Conservation (phyloP, 2,888 invertebrate genomes). For the Tiliacea citrago region DNA sequence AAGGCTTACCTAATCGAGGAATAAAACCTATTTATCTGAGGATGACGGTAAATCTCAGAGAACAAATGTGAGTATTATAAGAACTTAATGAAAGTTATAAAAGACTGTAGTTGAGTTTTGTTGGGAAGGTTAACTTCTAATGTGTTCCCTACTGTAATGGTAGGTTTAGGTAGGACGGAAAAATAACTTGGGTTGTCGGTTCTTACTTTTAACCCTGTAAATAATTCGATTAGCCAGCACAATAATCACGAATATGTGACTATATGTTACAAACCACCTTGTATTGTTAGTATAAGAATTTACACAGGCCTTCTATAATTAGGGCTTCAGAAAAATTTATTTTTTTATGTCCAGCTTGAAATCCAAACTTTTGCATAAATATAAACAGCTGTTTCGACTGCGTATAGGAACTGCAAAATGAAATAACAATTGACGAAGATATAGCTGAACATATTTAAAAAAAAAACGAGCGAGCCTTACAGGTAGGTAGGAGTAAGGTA, state of each 20-base stretch:
- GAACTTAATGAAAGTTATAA: background rate
- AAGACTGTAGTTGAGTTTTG: background rate
- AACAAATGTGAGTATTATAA: background rate
- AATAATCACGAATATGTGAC: background rate
- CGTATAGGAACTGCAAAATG: background rate
- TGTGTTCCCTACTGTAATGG: background rate
- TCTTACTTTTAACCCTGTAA: background rate
- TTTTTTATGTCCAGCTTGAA: background rate
- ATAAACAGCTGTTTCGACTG: background rate
- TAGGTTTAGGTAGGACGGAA: background rate
- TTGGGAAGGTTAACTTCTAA: background rate
- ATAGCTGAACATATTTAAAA: too few relatives aligned
- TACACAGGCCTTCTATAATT: too few relatives aligned
- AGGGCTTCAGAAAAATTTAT: too few relatives aligned
- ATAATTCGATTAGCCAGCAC: background rate
- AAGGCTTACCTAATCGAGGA: conserved; percentile 21
- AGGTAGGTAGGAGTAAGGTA: too few relatives aligned
- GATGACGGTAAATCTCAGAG: conserved; percentile 14
- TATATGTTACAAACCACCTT: too few relatives aligned
- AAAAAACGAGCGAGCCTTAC: too few relatives aligned
- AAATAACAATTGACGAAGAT: background rate
- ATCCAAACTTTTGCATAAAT: background rate
- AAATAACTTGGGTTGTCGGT: background rate
- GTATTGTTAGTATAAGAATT: too few relatives aligned
- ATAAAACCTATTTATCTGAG: conserved; percentile 31